Evolutionary conservation across 2,888 invertebrate genomes (phyloP).

Genomic region (Erebia epiphron): DNA sequence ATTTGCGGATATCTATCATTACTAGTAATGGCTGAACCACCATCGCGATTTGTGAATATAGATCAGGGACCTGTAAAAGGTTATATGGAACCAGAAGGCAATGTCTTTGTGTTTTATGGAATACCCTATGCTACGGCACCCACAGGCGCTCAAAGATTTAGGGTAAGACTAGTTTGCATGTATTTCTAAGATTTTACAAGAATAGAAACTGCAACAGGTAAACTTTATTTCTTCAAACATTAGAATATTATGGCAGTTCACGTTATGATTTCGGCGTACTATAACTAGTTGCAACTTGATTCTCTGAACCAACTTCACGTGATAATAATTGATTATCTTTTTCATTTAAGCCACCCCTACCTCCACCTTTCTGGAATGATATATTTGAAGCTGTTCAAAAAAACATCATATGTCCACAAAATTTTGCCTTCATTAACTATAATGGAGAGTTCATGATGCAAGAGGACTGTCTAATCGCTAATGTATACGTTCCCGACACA

Average conservation of each 20-base stretch:
- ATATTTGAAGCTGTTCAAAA: slow-evolving; percentile 49
- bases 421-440: not conserved
- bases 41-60: slow-evolving; percentile 43
- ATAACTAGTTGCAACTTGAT: not conserved
- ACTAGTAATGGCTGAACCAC: not conserved
- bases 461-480: slow-evolving; percentile 49
- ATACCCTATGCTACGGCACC: slow-evolving; percentile 65
- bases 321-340: not conserved
- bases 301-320: not conserved
- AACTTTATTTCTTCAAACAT: not conserved
- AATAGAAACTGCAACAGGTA: not conserved
- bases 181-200: not conserved
- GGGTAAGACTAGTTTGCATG: slow-evolving; percentile 42
- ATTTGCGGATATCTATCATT: not conserved
- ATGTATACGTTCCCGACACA: slow-evolving; percentile 47
- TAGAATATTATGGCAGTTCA: no score
- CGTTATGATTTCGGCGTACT: no score
- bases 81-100: slow-evolving; percentile 43
- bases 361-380: slow-evolving; percentile 50
- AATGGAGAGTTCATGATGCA: not conserved
- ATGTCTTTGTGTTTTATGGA: slow-evolving; percentile 52
- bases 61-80: slow-evolving; percentile 55
- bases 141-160: slow-evolving; percentile 52
- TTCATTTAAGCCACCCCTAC: slow-evolving; percentile 50
- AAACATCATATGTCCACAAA: slow-evolving; percentile 51